A percentile compares a stretch with the other conserved stretches of the same genome.
These are phyloP conservation scores for Thalassoma bifasciatum DNA, from an alignment of 2,113 vertebrate species.

Conservation along the genomic window DNA sequence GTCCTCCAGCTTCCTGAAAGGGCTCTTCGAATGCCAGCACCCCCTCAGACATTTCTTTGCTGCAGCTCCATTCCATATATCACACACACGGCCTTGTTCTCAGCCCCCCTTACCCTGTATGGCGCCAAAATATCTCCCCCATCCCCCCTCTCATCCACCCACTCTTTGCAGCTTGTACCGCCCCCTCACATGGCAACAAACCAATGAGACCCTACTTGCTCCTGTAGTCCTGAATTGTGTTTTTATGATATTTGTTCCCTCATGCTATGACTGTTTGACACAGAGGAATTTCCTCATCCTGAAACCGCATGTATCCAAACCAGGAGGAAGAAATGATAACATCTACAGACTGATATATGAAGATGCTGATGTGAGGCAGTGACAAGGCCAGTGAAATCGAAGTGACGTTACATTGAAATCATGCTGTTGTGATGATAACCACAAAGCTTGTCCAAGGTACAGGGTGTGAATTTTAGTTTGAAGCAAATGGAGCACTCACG, in stretches of 20 bases:
- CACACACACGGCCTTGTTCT: slow-evolving; percentile 57
- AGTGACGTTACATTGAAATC: no score
- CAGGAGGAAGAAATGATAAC: not conserved
- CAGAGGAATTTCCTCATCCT: slow-evolving; percentile 33
- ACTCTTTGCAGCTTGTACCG: slow-evolving; percentile 43
- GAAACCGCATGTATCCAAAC: not conserved
- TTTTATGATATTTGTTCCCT: slow-evolving; percentile 27
- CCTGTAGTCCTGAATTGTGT: slow-evolving; percentile 20
- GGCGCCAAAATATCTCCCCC: slow-evolving; percentile 51
- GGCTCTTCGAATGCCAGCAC: slow-evolving; percentile 36
- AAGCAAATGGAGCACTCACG: not conserved
- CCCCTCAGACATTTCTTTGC: slow-evolving; percentile 39
- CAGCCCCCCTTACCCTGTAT: slow-evolving; percentile 21
- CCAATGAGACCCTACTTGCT: slow-evolving; percentile 42
- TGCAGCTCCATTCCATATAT: slow-evolving; percentile 42
- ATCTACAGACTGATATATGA: not conserved
- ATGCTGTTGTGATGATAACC: no score
- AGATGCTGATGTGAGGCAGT: not conserved
- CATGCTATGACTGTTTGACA: slow-evolving; percentile 6
- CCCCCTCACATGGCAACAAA: slow-evolving; percentile 58
- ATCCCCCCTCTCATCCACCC: slow-evolving; percentile 38
- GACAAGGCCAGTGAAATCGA: not conserved
- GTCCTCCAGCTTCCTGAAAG: slow-evolving; percentile 50
- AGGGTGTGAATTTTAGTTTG: not conserved
- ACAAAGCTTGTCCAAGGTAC: not conserved